phyloP scores from a whole-genome alignment of 2,113 vertebrate species.

The Cynocephalus volans region DNA sequence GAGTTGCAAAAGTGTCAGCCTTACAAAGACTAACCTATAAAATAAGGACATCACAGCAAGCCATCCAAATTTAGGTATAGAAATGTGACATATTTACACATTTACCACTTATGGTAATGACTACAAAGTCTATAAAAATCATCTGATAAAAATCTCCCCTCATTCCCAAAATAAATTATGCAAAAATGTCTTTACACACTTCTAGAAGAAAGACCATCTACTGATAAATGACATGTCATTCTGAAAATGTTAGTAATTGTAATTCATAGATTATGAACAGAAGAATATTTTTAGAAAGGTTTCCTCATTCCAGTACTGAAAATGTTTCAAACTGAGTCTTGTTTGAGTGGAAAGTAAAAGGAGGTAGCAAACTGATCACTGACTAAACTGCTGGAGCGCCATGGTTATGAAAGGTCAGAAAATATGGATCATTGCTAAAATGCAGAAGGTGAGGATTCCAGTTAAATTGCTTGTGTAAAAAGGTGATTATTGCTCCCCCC shows the following conservation, averaged over 20 bases:
- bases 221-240: background rate
- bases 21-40: background rate
- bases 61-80: background rate
- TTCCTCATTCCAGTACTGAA: conserved; percentile 19
- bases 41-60: background rate
- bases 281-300: background rate
- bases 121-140: conserved; percentile 16
- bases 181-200: background rate
- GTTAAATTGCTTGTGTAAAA: background rate
- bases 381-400: background rate
- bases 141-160: background rate
- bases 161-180: background rate
- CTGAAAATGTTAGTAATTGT: background rate
- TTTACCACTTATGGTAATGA: conserved; percentile 6
- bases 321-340: conserved; percentile 2
- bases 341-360: background rate
- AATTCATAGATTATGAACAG: conserved; percentile 3
- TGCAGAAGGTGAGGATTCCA: background rate
- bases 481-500: background rate
- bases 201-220: background rate
- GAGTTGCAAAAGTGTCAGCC: background rate
- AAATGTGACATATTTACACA: background rate
- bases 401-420: background rate
- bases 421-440: background rate
- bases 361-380: background rate